Conservation (phyloP, 2,113 vertebrate genomes). For the Gallinago media region DNA sequence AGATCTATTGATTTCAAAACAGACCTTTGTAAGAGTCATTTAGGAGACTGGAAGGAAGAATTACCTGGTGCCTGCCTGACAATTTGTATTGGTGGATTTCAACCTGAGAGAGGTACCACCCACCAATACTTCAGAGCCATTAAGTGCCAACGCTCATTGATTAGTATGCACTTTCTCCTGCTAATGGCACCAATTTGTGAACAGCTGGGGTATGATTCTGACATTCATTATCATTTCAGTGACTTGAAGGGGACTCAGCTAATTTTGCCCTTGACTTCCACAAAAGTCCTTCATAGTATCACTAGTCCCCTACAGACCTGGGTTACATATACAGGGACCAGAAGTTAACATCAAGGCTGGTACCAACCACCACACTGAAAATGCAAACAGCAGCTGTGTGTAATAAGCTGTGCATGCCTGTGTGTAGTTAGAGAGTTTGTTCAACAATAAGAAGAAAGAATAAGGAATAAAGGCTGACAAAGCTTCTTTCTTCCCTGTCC, state of each 20-base stretch:
- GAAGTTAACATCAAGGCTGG: neutral
- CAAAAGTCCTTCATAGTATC: neutral
- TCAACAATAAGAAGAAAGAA: neutral
- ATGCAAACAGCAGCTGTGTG: neutral
- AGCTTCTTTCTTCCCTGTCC: neutral
- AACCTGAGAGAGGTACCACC: neutral
- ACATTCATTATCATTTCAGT: neutral
- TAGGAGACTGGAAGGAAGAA: neutral
- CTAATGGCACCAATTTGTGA: constrained; percentile 14
- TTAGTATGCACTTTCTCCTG: neutral
- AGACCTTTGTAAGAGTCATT: neutral
- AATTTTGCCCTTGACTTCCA: neutral
- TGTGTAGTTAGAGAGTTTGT: neutral
- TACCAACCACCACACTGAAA: neutral
- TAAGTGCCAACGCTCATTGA: neutral
- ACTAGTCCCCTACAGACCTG: neutral
- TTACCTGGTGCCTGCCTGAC: neutral
- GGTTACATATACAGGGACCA: neutral
- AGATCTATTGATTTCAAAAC: neutral
- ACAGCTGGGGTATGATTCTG: neutral
- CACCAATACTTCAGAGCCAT: neutral
- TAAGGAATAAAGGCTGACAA: neutral
- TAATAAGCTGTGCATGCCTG: neutral
- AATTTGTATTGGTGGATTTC: neutral
- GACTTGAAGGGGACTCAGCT: neutral